Evolutionary conservation across 2,888 invertebrate species (phyloP), one percentile per base, ranked within the genome.

Genomic region (Nemotelus pantherinus): DNA sequence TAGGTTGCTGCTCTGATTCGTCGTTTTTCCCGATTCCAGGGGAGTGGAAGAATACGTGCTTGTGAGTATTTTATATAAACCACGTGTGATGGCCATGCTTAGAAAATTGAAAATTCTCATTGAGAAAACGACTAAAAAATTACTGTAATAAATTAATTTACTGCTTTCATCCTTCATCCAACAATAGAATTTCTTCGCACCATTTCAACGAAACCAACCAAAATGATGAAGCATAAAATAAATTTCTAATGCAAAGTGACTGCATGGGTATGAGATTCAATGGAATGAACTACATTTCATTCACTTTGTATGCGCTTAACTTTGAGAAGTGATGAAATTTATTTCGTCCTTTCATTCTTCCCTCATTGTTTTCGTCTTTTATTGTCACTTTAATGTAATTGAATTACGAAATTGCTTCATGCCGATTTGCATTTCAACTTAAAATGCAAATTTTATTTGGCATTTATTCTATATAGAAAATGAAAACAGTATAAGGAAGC

Each of bases 401-500:
- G 74, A 63, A 72, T 74, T 74, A 63, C 60, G 60, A 63, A 63
- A 74, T 74, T 48, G n/a, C 60, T 74, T 47, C 50, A 74, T 39
- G 60, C 63, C 60, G 48, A 47, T 63, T 74, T 60, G 39, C 63
- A 70, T 74, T 74, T 74, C 48, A 60, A 74, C 60, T 74, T 63
- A 74, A 74, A 74, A 74, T 74, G 74, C 74, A 74, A 74, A 74
- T 74, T 74, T 74, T 74, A 74, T 74, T 60, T 70, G 43, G 55
- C 25, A 63, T 39, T 1, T 25, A 25, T 25, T 25, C 25, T 25
- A 25, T 25, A 25, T 25, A 25, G 25, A 25, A 25, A 25, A 25
- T 25, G 25, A 25, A 25, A 25, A 25, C 25, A 25, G 25, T 25
- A 25, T 25, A 25, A 25, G 25, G 25, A 25, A 25, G 25, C 25